Evolutionary conservation across 2,797 vertebrate species (phyloP).

Genomic region (Pogonophryne albipinna): DNA sequence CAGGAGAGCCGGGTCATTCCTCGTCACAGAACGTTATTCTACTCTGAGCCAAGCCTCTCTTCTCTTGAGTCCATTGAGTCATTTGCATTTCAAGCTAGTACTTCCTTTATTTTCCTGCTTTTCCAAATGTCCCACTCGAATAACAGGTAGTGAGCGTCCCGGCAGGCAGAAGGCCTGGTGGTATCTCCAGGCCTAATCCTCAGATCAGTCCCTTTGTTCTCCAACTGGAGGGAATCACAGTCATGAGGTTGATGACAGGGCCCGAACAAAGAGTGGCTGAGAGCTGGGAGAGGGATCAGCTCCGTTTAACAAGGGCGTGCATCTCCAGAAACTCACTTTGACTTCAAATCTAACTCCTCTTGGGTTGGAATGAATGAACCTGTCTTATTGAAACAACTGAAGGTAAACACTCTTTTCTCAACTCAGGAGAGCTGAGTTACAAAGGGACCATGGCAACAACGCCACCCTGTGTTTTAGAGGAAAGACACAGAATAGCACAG

Average conservation of each 20-base stretch:
- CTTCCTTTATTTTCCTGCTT: not conserved
- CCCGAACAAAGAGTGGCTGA: conserved; percentile 27
- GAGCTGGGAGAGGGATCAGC: conserved; percentile 18
- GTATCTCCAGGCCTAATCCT: conserved; percentile 50
- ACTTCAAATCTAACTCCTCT: not conserved
- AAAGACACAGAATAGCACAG: conserved; percentile 12
- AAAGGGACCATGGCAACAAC: conserved; percentile 15
- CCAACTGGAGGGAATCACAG: conserved; percentile 66
- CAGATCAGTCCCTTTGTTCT: conserved; percentile 68
- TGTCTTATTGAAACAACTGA: not conserved
- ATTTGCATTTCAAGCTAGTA: not conserved
- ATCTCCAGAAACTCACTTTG: conserved; percentile 14
- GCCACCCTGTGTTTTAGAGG: conserved; percentile 10
- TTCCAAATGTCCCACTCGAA: not conserved
- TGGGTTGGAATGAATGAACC: not conserved
- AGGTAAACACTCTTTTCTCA: conserved; percentile 13
- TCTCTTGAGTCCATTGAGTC: not conserved
- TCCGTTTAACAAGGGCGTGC: conserved; percentile 14
- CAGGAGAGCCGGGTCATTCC: not conserved
- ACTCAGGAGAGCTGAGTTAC: conserved; percentile 15
- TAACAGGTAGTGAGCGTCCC: conserved; percentile 14
- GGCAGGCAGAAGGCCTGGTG: conserved; percentile 23
- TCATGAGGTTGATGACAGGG: conserved; percentile 69
- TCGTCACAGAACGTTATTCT: not conserved
- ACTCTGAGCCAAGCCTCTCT: not conserved